phyloP scores from a whole-genome alignment of 1,140 invertebrate species.

The Dreissena rostriformis region DNA sequence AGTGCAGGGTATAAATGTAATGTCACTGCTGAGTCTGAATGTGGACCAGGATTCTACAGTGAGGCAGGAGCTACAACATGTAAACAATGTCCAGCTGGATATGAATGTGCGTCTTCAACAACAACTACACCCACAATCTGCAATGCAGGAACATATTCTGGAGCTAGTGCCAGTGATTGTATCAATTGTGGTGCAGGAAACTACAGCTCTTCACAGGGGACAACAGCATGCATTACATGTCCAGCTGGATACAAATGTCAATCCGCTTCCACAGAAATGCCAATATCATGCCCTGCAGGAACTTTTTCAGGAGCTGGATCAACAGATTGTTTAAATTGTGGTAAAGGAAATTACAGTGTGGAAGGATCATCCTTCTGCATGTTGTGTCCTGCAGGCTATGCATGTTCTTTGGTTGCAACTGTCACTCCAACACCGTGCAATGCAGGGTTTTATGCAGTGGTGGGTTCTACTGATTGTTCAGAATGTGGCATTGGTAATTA shows the following conservation, averaged over 20 bases:
- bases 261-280: constrained; percentile 51
- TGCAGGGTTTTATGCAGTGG: constrained; percentile 63
- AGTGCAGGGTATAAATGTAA: constrained; percentile 58
- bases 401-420: constrained; percentile 54
- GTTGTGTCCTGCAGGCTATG: constrained; percentile 60
- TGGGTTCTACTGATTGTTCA: constrained; percentile 70
- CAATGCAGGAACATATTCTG: constrained; percentile 18
- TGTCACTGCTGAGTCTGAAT: constrained; percentile 20
- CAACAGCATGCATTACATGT: background rate
- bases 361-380: constrained; percentile 45
- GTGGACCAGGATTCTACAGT: constrained; percentile 59
- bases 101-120: constrained; percentile 52
- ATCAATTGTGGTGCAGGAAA: constrained; percentile 49
- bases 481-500: constrained; percentile 70
- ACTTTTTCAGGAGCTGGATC: constrained; percentile 55
- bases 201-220: constrained; percentile 6
- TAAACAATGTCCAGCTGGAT: constrained; percentile 64
- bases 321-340: constrained; percentile 47
- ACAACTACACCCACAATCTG: background rate
- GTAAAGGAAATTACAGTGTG: constrained; percentile 23
- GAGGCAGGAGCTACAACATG: constrained; percentile 56
- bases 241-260: constrained; percentile 22
- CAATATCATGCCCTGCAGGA: constrained; percentile 49
- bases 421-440: background rate
- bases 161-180: constrained; percentile 12